Evolutionary conservation across 2,888 invertebrate species (phyloP).

Genomic region (Rosalia funebris): DNA sequence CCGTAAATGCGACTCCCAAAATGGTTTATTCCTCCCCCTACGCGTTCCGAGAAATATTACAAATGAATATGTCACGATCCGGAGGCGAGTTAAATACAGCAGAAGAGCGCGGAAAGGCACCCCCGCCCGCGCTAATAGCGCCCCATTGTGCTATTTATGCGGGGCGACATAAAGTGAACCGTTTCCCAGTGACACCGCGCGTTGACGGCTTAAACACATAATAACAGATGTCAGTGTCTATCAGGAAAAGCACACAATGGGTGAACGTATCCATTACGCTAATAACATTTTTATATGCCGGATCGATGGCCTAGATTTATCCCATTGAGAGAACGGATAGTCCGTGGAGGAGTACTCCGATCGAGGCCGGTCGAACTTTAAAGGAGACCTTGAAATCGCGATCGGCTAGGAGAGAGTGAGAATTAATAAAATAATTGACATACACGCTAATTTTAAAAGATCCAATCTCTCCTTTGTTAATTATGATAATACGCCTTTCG

Average conservation of each 20-base stretch:
- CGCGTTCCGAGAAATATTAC: background rate
- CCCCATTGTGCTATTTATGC: constrained; percentile 32
- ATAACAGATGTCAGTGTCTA: constrained; percentile 45
- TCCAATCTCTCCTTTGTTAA: too few relatives aligned
- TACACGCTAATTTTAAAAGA: too few relatives aligned
- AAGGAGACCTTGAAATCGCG: constrained; percentile 15
- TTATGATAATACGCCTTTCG: too few relatives aligned
- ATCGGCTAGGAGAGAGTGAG: constrained; percentile 6
- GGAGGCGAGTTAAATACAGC: background rate
- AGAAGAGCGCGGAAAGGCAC: background rate
- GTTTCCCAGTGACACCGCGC: constrained; percentile 4
- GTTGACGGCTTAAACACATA: constrained; percentile 46
- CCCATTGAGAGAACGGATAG: constrained; percentile 41
- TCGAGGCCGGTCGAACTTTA: constrained; percentile 18
- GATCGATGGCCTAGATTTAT: constrained; percentile 53
- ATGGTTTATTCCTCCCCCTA: too few relatives aligned
- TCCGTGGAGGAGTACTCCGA: constrained; percentile 17
- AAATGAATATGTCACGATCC: background rate
- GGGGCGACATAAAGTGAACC: constrained; percentile 8
- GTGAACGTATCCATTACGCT: constrained; percentile 53
- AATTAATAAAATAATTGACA: too few relatives aligned
- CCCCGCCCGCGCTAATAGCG: constrained; percentile 33
- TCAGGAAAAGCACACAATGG: constrained; percentile 42
- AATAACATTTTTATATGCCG: constrained; percentile 55
- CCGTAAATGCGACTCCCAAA: too few relatives aligned